Conservation (phyloP, 2,797 vertebrate genomes). For the Gymnopithys bicolor region DNA sequence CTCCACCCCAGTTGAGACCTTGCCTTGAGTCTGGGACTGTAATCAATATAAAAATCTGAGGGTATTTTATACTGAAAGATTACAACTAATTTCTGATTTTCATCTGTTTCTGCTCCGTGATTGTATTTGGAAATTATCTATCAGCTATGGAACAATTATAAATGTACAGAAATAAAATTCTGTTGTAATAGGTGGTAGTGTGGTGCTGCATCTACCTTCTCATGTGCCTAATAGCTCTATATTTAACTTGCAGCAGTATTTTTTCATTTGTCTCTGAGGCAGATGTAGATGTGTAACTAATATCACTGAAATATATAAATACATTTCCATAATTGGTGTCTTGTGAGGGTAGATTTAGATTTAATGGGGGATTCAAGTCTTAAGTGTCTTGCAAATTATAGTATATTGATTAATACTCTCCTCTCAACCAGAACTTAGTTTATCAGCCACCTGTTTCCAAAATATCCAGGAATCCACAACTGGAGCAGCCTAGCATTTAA, state of each 20-base stretch:
- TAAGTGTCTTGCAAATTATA: slow-evolving; percentile 39
- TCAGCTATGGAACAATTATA: neutral
- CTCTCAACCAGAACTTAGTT: slow-evolving; percentile 47
- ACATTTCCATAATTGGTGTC: slow-evolving; percentile 66
- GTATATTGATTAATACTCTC: slow-evolving; percentile 29
- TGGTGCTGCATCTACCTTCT: neutral
- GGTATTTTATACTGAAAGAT: neutral
- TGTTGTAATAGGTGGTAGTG: neutral
- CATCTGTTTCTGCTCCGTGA: neutral
- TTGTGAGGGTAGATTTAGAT: slow-evolving; percentile 29
- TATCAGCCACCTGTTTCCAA: slow-evolving; percentile 31
- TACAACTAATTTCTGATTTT: neutral
- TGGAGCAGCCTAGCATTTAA: neutral
- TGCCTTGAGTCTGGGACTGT: neutral
- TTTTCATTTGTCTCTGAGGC: slow-evolving; percentile 37
- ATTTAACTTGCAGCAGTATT: neutral
- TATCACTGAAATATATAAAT: slow-evolving; percentile 45
- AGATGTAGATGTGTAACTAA: slow-evolving; percentile 43
- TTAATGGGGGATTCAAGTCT: slow-evolving; percentile 21
- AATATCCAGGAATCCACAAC: slow-evolving; percentile 34
- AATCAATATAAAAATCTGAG: neutral
- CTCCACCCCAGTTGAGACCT: neutral
- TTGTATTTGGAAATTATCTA: neutral
- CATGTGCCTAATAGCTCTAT: neutral
- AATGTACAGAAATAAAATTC: neutral